phyloP scores from a whole-genome alignment of 1,140 invertebrate genomes.

The Tribolium madens region DNA sequence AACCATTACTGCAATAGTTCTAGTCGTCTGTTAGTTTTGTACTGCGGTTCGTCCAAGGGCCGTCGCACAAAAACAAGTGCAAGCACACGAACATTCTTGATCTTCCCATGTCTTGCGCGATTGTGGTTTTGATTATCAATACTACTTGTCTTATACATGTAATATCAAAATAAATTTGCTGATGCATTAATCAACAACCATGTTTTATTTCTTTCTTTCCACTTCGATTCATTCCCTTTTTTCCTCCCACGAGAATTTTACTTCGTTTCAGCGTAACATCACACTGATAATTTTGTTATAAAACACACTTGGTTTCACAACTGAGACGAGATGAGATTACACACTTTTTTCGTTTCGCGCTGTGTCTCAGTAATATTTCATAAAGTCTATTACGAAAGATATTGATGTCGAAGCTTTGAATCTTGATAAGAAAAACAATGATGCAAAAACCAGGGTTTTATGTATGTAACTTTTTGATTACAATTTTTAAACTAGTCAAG shows the following conservation, averaged over 20 bases:
- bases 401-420: too few species aligned
- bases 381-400: too few species aligned
- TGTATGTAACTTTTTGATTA: too few species aligned
- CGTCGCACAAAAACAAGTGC: constrained; percentile 53
- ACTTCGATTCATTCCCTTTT: neutral
- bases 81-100: constrained; percentile 59
- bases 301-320: too few species aligned
- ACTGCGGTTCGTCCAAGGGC: constrained; percentile 53
- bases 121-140: constrained; percentile 58
- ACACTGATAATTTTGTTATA: too few species aligned
- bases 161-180: constrained; percentile 61
- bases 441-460: too few species aligned
- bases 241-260: neutral
- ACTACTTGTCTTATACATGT: constrained; percentile 63
- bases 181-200: constrained; percentile 54
- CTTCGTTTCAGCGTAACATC: too few species aligned
- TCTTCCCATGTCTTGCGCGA: constrained; percentile 61
- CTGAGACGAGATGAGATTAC: too few species aligned
- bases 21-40: constrained; percentile 53
- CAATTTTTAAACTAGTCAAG: too few species aligned
- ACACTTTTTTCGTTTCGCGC: too few species aligned
- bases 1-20: constrained; percentile 53
- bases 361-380: too few species aligned
- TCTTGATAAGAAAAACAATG: too few species aligned
- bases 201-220: neutral